Conservation (phyloP, 2,888 invertebrate species). For the Xylota sylvarum region DNA sequence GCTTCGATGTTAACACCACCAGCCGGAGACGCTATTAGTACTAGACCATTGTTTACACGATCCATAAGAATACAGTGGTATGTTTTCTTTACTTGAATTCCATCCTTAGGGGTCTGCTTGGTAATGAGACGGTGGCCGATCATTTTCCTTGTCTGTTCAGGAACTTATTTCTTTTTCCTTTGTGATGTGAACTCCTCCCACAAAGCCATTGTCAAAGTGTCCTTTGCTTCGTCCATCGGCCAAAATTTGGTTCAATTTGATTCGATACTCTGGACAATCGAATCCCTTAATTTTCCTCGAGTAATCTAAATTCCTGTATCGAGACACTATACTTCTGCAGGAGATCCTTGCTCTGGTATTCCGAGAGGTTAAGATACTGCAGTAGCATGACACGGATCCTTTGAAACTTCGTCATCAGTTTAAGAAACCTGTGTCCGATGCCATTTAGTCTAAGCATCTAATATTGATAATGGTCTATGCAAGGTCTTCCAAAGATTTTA, state of each 20-base stretch:
- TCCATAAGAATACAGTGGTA: constrained; percentile 99
- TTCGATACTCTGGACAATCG: constrained; percentile 96
- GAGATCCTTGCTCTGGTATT: constrained; percentile 98
- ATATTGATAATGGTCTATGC: too few relatives aligned
- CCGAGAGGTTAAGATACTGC: constrained; percentile 95
- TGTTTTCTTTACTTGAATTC: constrained; percentile 97
- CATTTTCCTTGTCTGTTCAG: constrained; percentile 93
- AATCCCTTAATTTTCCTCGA: constrained; percentile 90
- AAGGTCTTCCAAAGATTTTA: too few relatives aligned
- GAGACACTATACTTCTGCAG: constrained; percentile 94
- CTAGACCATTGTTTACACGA: constrained; percentile 96
- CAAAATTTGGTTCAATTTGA: constrained; percentile 99
- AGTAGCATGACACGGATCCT: constrained; percentile 75
- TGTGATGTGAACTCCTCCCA: constrained; percentile 98
- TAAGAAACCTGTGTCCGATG: too few relatives aligned
- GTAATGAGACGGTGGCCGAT: constrained; percentile 97
- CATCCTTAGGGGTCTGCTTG: constrained; percentile 97
- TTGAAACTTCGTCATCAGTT: too few relatives aligned
- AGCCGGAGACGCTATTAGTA: constrained; percentile 97
- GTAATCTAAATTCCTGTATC: constrained; percentile 94
- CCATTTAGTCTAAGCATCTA: too few relatives aligned
- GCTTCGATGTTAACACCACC: constrained; percentile 99
- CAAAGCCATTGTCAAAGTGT: constrained; percentile 97
- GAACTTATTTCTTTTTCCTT: constrained; percentile 91
- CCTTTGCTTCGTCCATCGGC: constrained; percentile 99